Percentiles rank a stretch among this genome's conserved stretches.
Evolutionary conservation across 2,888 invertebrate genomes (phyloP).

Genomic region (Noctua pronuba): DNA sequence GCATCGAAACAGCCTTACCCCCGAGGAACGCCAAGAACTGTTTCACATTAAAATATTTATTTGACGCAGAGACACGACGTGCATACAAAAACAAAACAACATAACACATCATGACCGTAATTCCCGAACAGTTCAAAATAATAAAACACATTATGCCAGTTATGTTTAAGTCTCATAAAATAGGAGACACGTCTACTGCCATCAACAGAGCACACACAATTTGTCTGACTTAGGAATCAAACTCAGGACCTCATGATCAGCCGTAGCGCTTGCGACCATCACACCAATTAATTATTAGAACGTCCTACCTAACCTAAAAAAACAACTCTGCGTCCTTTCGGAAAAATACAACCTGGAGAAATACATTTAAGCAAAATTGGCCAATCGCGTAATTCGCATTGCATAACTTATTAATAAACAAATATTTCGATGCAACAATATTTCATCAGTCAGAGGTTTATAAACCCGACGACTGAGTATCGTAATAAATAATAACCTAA

Average conservation of each 20-base stretch:
- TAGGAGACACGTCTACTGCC: no score
- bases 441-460: conserved; percentile 1
- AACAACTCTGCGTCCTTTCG: background rate
- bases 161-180: no score
- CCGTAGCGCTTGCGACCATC: no score
- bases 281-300: background rate
- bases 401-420: conserved; percentile 1
- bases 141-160: no score
- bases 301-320: background rate
- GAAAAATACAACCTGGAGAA: background rate
- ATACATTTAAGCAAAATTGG: background rate
- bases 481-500: background rate
- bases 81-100: no score
- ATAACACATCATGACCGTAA: no score
- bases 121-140: no score
- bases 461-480: background rate
- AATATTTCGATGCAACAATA: conserved; percentile 5
- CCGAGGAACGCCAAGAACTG: no score
- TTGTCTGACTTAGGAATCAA: background rate
- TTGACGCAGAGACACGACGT: no score
- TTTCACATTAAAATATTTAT: no score
- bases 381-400: background rate
- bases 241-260: background rate
- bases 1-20: no score
- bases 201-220: background rate